Evolutionary conservation across 2,888 invertebrate species (phyloP).

Genomic region (Timema cristinae): DNA sequence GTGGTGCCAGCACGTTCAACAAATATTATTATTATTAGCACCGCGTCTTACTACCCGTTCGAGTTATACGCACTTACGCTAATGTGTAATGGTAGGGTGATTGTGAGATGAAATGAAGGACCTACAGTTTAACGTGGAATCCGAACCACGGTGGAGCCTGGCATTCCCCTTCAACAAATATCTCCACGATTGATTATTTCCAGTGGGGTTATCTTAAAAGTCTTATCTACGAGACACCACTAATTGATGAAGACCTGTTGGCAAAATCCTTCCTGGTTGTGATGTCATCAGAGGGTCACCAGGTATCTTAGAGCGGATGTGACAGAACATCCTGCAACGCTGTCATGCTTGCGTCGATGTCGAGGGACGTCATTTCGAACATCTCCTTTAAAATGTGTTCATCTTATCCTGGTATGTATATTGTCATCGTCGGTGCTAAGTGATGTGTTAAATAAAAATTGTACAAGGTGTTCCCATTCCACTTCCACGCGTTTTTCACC

Average conservation of each 20-base stretch:
- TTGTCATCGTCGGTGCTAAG: background rate
- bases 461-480: background rate
- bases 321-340: background rate
- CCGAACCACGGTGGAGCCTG: too few species aligned
- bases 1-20: too few species aligned
- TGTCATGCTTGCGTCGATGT: background rate
- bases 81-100: too few species aligned
- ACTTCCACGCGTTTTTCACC: background rate
- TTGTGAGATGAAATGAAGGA: too few species aligned
- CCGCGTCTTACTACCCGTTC: too few species aligned
- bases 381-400: background rate
- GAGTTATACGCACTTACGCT: too few species aligned
- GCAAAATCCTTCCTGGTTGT: background rate
- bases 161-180: too few species aligned
- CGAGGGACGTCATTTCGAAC: constrained; percentile 2
- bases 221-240: background rate
- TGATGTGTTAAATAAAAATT: background rate
- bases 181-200: background rate
- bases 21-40: too few species aligned
- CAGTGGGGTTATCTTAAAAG: background rate
- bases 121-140: too few species aligned
- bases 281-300: background rate
- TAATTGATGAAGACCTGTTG: background rate
- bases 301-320: background rate
- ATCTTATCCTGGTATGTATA: background rate